These are phyloP conservation scores for Eulemur albifrons DNA, from an alignment of 2,797 vertebrate species.

Conservation along the genomic window DNA sequence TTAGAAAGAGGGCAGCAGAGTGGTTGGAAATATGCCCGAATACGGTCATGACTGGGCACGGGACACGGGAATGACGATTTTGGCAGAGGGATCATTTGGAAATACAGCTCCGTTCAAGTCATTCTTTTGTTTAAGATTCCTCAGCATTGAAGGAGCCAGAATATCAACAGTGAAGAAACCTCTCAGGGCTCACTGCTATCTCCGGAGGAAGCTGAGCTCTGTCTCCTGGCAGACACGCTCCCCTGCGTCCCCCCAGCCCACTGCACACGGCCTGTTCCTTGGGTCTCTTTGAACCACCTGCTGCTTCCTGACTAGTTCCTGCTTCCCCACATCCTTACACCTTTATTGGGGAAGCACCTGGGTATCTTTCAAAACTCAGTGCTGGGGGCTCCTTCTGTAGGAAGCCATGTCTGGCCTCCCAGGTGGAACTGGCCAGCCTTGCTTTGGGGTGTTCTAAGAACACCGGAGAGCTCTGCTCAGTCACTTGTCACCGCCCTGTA, in stretches of 20 bases:
- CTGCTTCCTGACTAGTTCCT: background rate
- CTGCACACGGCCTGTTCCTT: background rate
- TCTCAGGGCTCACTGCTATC: background rate
- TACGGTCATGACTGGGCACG: constrained; percentile 46
- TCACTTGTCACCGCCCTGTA: background rate
- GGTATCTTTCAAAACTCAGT: background rate
- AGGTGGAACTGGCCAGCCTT: background rate
- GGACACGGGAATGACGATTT: background rate
- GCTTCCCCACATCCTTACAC: background rate
- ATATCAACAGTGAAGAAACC: background rate
- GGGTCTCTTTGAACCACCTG: background rate
- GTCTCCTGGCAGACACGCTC: background rate
- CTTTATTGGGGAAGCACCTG: background rate
- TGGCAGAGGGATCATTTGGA: constrained; percentile 14
- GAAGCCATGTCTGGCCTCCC: background rate
- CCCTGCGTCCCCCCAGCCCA: background rate
- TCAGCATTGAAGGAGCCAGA: background rate
- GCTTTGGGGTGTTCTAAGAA: background rate
- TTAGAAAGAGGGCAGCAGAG: constrained; percentile 50
- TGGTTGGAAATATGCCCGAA: constrained; percentile 67
- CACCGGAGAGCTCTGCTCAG: background rate
- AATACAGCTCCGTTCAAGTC: background rate
- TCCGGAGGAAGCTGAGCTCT: background rate
- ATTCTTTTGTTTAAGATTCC: background rate
- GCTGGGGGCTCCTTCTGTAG: background rate